Conservation (phyloP, 2,113 vertebrate species). For the Planiliza haematocheilus region DNA sequence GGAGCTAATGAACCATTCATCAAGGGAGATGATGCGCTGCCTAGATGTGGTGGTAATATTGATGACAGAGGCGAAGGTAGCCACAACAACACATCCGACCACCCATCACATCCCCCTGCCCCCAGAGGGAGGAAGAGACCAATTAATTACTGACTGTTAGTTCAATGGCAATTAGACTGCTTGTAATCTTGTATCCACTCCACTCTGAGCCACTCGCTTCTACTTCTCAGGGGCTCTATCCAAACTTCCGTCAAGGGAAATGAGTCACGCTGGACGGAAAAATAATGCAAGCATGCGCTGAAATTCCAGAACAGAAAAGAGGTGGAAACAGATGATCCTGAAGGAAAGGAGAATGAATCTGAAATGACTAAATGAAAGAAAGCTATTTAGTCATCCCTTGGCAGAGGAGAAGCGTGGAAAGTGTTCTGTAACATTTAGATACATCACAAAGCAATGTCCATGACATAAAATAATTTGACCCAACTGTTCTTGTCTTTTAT, state of each 20-base stretch:
- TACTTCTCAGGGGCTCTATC: background rate
- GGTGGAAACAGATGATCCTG: constrained; percentile 6
- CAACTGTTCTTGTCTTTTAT: constrained; percentile 38
- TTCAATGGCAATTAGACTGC: constrained; percentile 71
- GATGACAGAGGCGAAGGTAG: constrained; percentile 63
- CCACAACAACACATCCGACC: constrained; percentile 69
- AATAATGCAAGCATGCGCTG: constrained; percentile 23
- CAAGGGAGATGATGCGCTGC: constrained; percentile 64
- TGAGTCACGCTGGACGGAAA: constrained; percentile 26
- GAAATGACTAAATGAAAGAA: constrained; percentile 23
- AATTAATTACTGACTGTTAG: constrained; percentile 75
- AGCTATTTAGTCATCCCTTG: constrained; percentile 55
- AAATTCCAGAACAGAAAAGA: constrained; percentile 32
- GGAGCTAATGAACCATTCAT: constrained; percentile 75
- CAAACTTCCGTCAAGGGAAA: constrained; percentile 18
- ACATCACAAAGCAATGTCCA: constrained; percentile 46
- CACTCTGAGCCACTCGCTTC: constrained; percentile 19
- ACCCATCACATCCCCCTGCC: constrained; percentile 52
- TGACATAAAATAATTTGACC: constrained; percentile 52
- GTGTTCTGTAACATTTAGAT: constrained; percentile 51
- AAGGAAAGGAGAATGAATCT: constrained; percentile 50
- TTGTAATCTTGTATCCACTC: constrained; percentile 46
- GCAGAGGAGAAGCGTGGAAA: constrained; percentile 32
- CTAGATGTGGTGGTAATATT: constrained; percentile 58
- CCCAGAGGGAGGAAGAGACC: constrained; percentile 57